Evolutionary conservation across 2,888 invertebrate species (phyloP), one percentile per base, ranked within the genome.

Genomic region (Caenorhabditis sinica): DNA sequence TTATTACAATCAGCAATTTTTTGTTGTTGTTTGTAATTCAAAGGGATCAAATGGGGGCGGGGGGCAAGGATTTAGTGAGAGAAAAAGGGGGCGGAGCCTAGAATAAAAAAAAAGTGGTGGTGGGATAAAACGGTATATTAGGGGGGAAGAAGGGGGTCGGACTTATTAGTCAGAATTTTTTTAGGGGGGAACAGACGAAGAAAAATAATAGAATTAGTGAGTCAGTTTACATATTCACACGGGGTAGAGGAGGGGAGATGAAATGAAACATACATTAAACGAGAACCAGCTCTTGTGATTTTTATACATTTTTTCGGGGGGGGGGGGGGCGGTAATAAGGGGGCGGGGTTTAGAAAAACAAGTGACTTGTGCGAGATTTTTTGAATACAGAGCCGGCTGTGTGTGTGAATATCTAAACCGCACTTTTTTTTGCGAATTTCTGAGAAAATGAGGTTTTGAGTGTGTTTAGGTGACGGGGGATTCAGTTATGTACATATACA

Each of bases 191-290:
- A 56, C 3, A 23, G 28, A 56, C 0, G 49, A 30, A 30, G 28
- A 20, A 3, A 33, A 33, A n/a, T 13, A 63, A 43, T 63, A 56
- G 33, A 61, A 65, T 79, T 71, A 72, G 79, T 79, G 71, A 79
- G 72, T 79, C 71, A 79, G 45, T 71, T 79, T 79, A 79, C 76
- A 77, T 61, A 77, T 79, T 72, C 79, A 79, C 79, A 79, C 71
- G 65, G 71, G 65, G 65, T 23, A 56, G 63, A 49, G 23, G 15
- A 40, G 23, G 30, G 20, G 63, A 65, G 28, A 30, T 30, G 28
- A 45, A 53, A 56, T 17, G 25, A 60, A 49, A 61, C 25, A 51
- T 61, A 68, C 68, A 68, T 36, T 49, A 49, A 36, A 8, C 51
- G 79, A 79, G 79, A 79, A 79, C 79, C 79, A 79, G 79, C 79